A percentile compares a stretch with the other conserved stretches of the same genome.
Conservation (phyloP, 2,113 vertebrate genomes). For the Callipepla californica region DNA sequence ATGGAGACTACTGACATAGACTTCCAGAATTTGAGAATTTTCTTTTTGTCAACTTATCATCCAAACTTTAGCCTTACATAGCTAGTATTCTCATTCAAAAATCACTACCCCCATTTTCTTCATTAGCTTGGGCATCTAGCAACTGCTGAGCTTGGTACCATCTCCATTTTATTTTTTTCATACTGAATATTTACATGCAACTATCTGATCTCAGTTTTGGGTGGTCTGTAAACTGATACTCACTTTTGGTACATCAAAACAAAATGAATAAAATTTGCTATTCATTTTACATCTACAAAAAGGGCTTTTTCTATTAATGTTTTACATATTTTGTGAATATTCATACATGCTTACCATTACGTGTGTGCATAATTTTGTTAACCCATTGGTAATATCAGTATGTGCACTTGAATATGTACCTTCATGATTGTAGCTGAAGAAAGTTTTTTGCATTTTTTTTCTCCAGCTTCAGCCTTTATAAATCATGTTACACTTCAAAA, state of each 20-base stretch:
- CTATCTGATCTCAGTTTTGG: background rate
- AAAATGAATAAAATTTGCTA: background rate
- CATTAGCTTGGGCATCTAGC: background rate
- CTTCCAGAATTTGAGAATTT: background rate
- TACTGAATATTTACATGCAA: background rate
- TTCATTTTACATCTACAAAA: background rate
- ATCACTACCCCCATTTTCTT: background rate
- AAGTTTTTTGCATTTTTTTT: background rate
- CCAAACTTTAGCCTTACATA: background rate
- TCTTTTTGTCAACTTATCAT: background rate
- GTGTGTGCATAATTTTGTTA: background rate
- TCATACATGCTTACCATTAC: background rate
- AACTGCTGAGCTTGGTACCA: background rate
- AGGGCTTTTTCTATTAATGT: background rate
- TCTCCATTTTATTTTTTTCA: background rate
- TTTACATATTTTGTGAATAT: background rate
- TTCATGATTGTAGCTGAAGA: background rate
- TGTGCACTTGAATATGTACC: background rate
- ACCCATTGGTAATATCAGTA: background rate
- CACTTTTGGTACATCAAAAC: background rate
- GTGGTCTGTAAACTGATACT: background rate
- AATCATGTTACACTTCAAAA: conserved; percentile 28
- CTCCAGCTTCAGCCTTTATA: background rate
- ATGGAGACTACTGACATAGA: background rate
- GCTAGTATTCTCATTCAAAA: background rate